Base-by-base conservation (phyloP, 1,140 invertebrate species). In the Oppia nitens region DNA sequence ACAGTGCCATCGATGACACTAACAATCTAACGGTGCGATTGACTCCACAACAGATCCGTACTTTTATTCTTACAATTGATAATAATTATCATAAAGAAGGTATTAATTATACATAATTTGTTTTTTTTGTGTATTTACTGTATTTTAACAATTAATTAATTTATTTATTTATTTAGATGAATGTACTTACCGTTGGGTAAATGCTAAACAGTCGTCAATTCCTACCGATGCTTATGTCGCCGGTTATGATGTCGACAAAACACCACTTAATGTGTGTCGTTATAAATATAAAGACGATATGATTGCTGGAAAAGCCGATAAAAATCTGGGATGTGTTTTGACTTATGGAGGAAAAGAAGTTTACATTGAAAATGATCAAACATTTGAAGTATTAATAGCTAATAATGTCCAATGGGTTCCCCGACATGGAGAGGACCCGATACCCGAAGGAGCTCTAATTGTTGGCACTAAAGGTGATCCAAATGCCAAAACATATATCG, bases 31-130 rank as follows among this genome's bases (percentile, higher is more conserved):
- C 32, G 6, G 32, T 40, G 6, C 32, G 17, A 9, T 40, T 40
- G 32, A 40, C 32, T 40, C 77, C 79, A 1, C 79, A 79, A 76
- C 71, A 81, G 70, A 81, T 81, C 60, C 70, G 77, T 21, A 80
- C 79, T 12, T 79, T 79, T 64, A 68, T 78, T 29, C 23, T 75
- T 40, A 40, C 32, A 40, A 17, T 40, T 40, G 32, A 40, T 6
- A 40, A 40, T 17, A 40, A 40, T 40, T 40, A 9, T 9, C 6
- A 40, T 9, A 6, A 40, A 40, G 32, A 40, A 40, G 32, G 32
- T 40, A 9, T 40, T 6, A 9, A 6, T 9, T 40, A 9, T 40
- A 17, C 6, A 40, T 40, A 17, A 40, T 9, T 40, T 17, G 17
- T 40, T 40, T 40, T 40, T 17, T 40, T 17, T 40, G 6, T 40